Base-by-base conservation (phyloP, 2,888 invertebrate species). In the Tanytarsus gracilentus region DNA sequence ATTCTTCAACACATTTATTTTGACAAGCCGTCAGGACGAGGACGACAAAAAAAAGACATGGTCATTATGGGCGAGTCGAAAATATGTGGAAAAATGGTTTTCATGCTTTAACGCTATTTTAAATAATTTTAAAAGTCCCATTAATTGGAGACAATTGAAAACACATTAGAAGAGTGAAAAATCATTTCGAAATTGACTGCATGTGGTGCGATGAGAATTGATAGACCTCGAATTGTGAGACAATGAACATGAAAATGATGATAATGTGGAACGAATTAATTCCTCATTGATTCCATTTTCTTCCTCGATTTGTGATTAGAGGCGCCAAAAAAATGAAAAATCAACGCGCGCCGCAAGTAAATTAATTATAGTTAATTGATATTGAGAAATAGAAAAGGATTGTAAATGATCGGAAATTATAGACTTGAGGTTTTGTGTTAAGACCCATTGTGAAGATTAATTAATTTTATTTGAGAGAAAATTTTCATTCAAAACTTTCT, bases 261-360 rank as follows among this genome's bases (percentile, higher is more conserved):
- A 58, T 58, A 48, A 49, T 58, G 58, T 48, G 58, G 48, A 58
- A 58, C 58, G 48, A 58, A 58, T 58, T 58, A 58, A 58, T 29
- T 58, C 23, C 33, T 36, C 29, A 53, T 3, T 23, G 49, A 26
- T 2, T 49, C 4, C 8, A 16, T 3, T 16, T 25, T 26, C n/a
- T 50, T 11, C 30, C 30, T 33, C n/a, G n/a, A 51, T 14, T 33
- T 18, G 14, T 55, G 55, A 55, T 55, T 55, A 33, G 21, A 55
- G 55, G 55, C 55, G 55, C 55, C 55, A 40, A 55, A 39, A 39
- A 26, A n/a, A 26, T 49, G 40, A 30, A 55, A 55, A 55, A 55
- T 55, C 55, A 30, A 55, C 55, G 55, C 30, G 30, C 55, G 36
- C 27, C 11, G 6, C 44, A 44, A 23, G 44, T 23, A 44, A 44